Percentiles rank a stretch among this genome's conserved stretches.
Evolutionary conservation across 2,797 vertebrate species (phyloP).

Genomic region (Gymnothorax reevesii): DNA sequence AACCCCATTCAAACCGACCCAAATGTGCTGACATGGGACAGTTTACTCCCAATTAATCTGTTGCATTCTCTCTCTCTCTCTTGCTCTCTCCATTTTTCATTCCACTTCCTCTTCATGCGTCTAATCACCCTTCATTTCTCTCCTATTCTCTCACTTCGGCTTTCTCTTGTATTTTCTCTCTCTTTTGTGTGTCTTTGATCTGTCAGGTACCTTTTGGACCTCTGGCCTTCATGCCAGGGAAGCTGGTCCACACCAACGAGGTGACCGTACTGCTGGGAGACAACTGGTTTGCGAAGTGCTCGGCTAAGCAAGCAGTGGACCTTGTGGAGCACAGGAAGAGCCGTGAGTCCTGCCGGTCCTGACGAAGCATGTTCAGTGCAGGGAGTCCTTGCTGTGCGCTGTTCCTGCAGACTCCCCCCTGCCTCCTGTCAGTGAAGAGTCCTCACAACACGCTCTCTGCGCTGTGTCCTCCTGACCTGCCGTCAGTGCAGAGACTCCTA

Average conservation of each 20-base stretch:
- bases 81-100: neutral
- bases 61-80: neutral
- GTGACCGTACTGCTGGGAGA: conserved; percentile 90
- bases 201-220: conserved; percentile 92
- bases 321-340: conserved; percentile 90
- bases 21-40: neutral
- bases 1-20: neutral
- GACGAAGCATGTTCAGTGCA: no score
- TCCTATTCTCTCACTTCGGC: conserved; percentile 19
- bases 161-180: conserved; percentile 22
- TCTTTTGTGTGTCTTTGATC: conserved; percentile 2
- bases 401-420: no score
- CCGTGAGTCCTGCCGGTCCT: conserved; percentile 73
- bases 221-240: conserved; percentile 90
- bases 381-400: no score
- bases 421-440: neutral
- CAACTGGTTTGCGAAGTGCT: conserved; percentile 87
- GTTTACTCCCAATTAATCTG: neutral
- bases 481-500: neutral
- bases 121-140: conserved; percentile 28
- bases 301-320: conserved; percentile 86
- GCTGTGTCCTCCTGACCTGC: neutral
- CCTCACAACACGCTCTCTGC: neutral
- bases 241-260: conserved; percentile 92
- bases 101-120: conserved; percentile 22